Evolutionary conservation across 2,797 vertebrate genomes (phyloP), one percentile per base, ranked within the genome.

Genomic region (Harpagifer antarcticus): DNA sequence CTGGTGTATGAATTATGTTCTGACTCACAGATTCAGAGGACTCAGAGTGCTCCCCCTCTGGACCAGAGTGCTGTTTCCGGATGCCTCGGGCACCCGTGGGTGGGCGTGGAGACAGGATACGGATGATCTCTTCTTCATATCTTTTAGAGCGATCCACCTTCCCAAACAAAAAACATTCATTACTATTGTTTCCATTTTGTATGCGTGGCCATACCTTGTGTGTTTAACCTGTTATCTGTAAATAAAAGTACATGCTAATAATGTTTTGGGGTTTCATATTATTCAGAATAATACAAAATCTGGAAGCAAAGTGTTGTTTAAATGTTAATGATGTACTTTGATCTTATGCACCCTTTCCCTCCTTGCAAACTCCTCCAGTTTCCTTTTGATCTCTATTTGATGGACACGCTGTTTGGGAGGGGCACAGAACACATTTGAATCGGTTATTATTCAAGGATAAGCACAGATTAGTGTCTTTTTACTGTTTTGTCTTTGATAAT

Each of bases 321-420:
- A 53, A 87, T 86, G 76, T 13, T 76, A 86, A 87, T 78, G 55
- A 50, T 37, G 27, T 84, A 98, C 98, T 96, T 97, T 96, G 37
- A 93, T 82, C 90, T 89, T 95, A 58, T 96, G 93, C 78, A 95
- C 91, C 48, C 68, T 88, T 58, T 96, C 93, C 80, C 93, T 96
- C 65, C 84, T 94, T 48, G 89, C 73, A 83, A 95, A 95, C 79
- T 92, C 92, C 82, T 97, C 96, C 81, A 97, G 88, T 70, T 92
- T 96, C 76, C 88, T 93, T 91, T 94, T 97, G 58, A 95, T 94
- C 86, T 97, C 96, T 70, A 94, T 94, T 61, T 97, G 96, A 83
- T 96, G 96, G 63, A 94, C 89, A 71, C 92, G 93, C 97, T 99
- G 82, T 62, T 71, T 3, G 65, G 19, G 62, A 72, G 68, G 23